Conservation (phyloP, 2,797 vertebrate genomes). For the Chelonia mydas region DNA sequence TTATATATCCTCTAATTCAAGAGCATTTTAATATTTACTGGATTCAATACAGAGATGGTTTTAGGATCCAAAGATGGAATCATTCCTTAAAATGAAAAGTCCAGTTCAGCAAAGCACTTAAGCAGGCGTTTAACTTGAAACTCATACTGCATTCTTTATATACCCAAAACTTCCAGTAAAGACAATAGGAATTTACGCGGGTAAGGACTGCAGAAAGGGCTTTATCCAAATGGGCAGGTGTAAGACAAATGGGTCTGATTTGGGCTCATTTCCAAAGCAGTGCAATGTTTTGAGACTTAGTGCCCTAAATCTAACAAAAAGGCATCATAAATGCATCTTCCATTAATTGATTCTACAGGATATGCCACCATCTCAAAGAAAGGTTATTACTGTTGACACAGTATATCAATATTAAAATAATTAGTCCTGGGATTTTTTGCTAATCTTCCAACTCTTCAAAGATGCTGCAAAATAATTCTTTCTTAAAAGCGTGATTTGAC, state of each 20-base stretch:
- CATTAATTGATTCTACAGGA: not conserved
- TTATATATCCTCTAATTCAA: not conserved
- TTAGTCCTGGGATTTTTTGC: slow-evolving; percentile 25
- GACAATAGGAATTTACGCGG: slow-evolving; percentile 2
- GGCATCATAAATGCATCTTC: not conserved
- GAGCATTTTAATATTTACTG: not conserved
- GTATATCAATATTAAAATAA: slow-evolving; percentile 68
- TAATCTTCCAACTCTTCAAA: slow-evolving; percentile 48
- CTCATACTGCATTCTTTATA: not conserved
- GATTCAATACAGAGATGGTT: slow-evolving; percentile 12
- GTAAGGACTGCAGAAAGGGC: not conserved
- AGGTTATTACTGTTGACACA: not conserved
- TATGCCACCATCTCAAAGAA: not conserved
- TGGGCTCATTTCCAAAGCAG: slow-evolving; percentile 56
- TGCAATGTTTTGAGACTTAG: slow-evolving; percentile 61
- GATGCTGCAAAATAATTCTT: slow-evolving; percentile 40
- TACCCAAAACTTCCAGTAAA: not conserved
- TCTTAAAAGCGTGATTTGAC: slow-evolving; percentile 36
- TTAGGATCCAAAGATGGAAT: slow-evolving; percentile 14
- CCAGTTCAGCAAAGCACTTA: not conserved
- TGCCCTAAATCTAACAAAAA: slow-evolving; percentile 61
- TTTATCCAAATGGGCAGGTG: slow-evolving; percentile 41
- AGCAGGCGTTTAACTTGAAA: not conserved
- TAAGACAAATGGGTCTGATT: slow-evolving; percentile 21
- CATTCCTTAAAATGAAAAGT: not conserved